Evolutionary conservation across 2,113 vertebrate genomes (phyloP).

Genomic region (Syngnathoides biaculeatus): DNA sequence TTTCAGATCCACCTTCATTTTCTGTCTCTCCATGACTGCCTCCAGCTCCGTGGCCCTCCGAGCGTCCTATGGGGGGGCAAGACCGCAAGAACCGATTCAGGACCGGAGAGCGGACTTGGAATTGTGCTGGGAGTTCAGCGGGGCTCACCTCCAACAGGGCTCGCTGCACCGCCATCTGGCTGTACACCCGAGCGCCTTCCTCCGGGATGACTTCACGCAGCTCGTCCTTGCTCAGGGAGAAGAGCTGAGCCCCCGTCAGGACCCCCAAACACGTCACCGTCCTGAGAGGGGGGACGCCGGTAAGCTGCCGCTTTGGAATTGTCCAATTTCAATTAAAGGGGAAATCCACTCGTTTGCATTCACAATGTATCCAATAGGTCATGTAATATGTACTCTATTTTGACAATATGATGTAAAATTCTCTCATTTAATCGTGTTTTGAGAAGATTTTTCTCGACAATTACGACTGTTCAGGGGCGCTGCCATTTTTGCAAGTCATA

Average conservation of each 20-base stretch:
- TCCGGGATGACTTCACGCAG: conserved; percentile 75
- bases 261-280: conserved; percentile 72
- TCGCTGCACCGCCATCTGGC: conserved; percentile 84
- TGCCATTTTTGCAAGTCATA: too few species aligned
- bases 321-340: too few species aligned
- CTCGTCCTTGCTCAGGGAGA: conserved; percentile 80
- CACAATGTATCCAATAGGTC: too few species aligned
- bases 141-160: conserved; percentile 75
- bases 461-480: too few species aligned
- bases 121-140: not conserved
- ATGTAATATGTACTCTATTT: too few species aligned
- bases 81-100: not conserved
- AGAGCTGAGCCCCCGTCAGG: conserved; percentile 76
- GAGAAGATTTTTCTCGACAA: too few species aligned
- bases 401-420: too few species aligned
- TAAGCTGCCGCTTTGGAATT: not conserved
- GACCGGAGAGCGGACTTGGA: not conserved
- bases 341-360: too few species aligned
- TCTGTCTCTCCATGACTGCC: conserved; percentile 85
- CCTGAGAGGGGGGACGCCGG: conserved; percentile 41
- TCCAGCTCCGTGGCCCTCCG: conserved; percentile 76
- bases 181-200: conserved; percentile 81
- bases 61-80: conserved; percentile 57
- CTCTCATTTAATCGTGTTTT: too few species aligned
- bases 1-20: conserved; percentile 81